These are phyloP conservation scores for Parochlus steinenii DNA, from an alignment of 2,888 invertebrate species.

Conservation along the genomic window DNA sequence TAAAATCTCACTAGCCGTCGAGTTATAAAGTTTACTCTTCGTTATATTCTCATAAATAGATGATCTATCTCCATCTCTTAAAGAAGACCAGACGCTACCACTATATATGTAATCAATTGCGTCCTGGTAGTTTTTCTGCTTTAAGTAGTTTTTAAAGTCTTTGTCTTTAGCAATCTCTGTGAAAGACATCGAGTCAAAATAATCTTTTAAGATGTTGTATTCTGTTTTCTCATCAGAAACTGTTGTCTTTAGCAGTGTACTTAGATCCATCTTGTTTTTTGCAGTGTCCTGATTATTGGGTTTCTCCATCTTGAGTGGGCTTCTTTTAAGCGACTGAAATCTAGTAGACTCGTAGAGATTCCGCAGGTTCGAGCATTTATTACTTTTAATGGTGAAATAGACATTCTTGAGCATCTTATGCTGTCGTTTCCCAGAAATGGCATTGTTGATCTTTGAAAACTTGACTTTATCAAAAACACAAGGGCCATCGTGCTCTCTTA, in stretches of 20 bases:
- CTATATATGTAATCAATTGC: constrained; percentile 23
- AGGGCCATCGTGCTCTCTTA: neutral
- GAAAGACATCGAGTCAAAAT: constrained; percentile 28
- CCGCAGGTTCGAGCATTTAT: constrained; percentile 4
- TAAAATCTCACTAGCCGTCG: constrained; percentile 6
- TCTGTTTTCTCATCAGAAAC: constrained; percentile 28
- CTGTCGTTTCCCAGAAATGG: constrained; percentile 7
- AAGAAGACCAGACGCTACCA: constrained; percentile 8
- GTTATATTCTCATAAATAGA: no score
- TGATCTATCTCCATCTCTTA: constrained; percentile 6
- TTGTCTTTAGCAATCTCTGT: constrained; percentile 28
- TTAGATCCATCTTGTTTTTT: constrained; percentile 1
- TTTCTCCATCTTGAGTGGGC: neutral
- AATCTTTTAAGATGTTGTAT: constrained; percentile 26
- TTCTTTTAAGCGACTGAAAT: neutral
- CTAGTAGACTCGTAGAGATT: constrained; percentile 8
- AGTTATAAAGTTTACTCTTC: no score
- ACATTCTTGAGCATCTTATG: constrained; percentile 12
- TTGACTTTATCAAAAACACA: constrained; percentile 12
- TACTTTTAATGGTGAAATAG: constrained; percentile 12
- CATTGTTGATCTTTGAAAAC: constrained; percentile 10
- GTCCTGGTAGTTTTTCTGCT: constrained; percentile 27
- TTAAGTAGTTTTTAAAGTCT: constrained; percentile 26
- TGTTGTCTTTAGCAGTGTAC: constrained; percentile 20
- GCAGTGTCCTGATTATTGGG: no score